Evolutionary conservation across 2,797 vertebrate genomes (phyloP).

Genomic region (Takifugu rubripes): DNA sequence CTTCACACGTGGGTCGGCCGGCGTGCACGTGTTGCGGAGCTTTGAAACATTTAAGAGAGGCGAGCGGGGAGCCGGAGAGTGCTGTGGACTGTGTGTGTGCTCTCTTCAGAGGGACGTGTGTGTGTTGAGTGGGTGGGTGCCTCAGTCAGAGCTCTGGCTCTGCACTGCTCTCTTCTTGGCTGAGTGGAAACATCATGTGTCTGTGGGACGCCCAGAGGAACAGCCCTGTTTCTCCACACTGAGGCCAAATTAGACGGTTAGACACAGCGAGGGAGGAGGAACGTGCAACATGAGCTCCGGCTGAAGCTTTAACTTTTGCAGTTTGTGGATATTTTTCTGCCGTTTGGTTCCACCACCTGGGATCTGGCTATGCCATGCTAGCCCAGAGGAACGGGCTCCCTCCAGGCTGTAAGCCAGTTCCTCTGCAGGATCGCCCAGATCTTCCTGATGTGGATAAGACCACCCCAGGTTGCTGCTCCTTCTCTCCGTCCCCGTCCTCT

Average conservation of each 20-base stretch:
- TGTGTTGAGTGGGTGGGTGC: constrained; percentile 70
- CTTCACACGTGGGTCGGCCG: constrained; percentile 23
- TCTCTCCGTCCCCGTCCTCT: constrained; percentile 44
- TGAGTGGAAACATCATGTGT: constrained; percentile 76
- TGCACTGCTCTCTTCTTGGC: constrained; percentile 53
- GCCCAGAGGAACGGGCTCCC: constrained; percentile 70
- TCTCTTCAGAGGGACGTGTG: constrained; percentile 55
- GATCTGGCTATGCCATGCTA: constrained; percentile 71
- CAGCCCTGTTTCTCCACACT: constrained; percentile 50
- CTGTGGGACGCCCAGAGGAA: constrained; percentile 59
- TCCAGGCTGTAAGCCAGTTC: constrained; percentile 52
- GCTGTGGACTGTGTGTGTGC: constrained; percentile 27
- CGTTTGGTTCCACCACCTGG: constrained; percentile 11
- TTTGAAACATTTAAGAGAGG: constrained; percentile 39
- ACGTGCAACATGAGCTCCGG: constrained; percentile 21
- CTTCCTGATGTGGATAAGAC: constrained; percentile 53
- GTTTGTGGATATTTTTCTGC: constrained; percentile 14
- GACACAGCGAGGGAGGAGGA: constrained; percentile 8
- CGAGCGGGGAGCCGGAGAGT: constrained; percentile 9
- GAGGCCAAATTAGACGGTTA: constrained; percentile 29
- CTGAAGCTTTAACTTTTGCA: constrained; percentile 8
- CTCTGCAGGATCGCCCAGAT: constrained; percentile 56
- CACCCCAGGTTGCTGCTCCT: constrained; percentile 55
- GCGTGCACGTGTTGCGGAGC: constrained; percentile 5
- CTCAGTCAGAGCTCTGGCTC: constrained; percentile 56